Percentiles rank a stretch among this genome's conserved stretches.
These are phyloP conservation scores for Lydus trimaculatus DNA, from an alignment of 2,888 invertebrate species.

Conservation along the genomic window DNA sequence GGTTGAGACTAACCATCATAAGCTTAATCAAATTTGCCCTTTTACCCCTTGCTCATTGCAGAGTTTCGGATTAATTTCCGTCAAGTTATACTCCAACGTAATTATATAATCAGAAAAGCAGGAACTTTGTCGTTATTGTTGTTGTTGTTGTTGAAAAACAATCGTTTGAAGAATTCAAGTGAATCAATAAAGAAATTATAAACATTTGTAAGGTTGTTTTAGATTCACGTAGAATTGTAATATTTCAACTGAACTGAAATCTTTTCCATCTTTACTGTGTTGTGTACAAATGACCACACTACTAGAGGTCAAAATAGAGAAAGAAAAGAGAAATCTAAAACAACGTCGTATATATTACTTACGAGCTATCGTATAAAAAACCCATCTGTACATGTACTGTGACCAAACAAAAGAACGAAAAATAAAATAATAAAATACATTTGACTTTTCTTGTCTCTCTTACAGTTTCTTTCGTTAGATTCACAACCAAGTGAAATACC, in stretches of 20 bases:
- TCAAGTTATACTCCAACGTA: not conserved
- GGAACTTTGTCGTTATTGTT: not conserved
- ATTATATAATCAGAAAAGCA: not conserved
- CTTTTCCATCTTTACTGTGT: constrained; percentile 42
- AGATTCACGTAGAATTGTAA: constrained; percentile 53
- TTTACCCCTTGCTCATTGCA: not conserved
- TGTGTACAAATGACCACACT: constrained; percentile 51
- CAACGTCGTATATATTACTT: constrained; percentile 50
- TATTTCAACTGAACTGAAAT: constrained; percentile 54
- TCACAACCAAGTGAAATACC: constrained; percentile 9
- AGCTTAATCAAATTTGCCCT: not conserved
- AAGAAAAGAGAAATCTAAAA: constrained; percentile 46
- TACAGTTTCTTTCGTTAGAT: not conserved
- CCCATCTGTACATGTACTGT: constrained; percentile 48
- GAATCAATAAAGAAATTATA: constrained; percentile 52
- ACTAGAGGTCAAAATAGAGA: constrained; percentile 46
- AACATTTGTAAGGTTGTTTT: constrained; percentile 28
- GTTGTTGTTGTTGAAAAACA: constrained; percentile 21
- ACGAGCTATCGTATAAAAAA: constrained; percentile 50
- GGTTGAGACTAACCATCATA: not conserved
- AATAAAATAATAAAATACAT: constrained; percentile 38
- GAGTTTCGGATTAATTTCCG: not conserved
- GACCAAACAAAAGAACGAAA: not conserved
- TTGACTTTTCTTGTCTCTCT: constrained; percentile 34
- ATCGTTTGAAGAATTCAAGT: constrained; percentile 44